Conservation (phyloP, 2,797 vertebrate species). For the Pseudomugil tenellus region DNA sequence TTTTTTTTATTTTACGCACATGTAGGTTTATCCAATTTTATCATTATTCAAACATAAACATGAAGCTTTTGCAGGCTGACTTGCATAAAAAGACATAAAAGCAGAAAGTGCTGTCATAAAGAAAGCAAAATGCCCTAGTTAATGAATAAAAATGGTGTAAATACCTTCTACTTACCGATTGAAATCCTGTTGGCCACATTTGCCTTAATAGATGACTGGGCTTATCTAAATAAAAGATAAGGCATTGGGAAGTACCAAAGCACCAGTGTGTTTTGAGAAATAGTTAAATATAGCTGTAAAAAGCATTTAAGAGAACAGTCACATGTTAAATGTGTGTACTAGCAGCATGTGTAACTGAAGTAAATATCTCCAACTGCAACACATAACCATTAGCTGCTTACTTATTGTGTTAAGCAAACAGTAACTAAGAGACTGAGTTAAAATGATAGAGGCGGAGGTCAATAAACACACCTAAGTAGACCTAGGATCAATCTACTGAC, state of each 20-base stretch:
- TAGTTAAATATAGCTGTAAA: neutral
- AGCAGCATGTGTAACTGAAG: conserved; percentile 15
- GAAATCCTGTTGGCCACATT: neutral
- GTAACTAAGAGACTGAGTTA: conserved; percentile 37
- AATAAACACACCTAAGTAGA: conserved; percentile 7
- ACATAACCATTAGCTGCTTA: conserved; percentile 6
- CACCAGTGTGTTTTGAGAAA: neutral
- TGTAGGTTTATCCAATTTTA: neutral
- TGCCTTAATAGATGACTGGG: neutral
- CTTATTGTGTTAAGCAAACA: conserved; percentile 41
- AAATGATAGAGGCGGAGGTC: conserved; percentile 2
- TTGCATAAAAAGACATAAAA: neutral
- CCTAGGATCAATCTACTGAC: neutral
- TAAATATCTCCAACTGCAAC: conserved; percentile 41
- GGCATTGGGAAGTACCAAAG: neutral
- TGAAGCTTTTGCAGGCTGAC: neutral
- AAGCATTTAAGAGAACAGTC: neutral
- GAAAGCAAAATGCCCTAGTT: neutral
- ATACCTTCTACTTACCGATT: neutral
- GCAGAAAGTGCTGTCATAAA: neutral
- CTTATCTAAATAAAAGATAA: conserved; percentile 6
- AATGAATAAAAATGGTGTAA: neutral
- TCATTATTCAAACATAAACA: no score
- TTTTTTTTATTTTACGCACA: neutral
- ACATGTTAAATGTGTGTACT: neutral